Base-by-base conservation (phyloP, 1,140 invertebrate species). In the Platorchestia sp. region DNA sequence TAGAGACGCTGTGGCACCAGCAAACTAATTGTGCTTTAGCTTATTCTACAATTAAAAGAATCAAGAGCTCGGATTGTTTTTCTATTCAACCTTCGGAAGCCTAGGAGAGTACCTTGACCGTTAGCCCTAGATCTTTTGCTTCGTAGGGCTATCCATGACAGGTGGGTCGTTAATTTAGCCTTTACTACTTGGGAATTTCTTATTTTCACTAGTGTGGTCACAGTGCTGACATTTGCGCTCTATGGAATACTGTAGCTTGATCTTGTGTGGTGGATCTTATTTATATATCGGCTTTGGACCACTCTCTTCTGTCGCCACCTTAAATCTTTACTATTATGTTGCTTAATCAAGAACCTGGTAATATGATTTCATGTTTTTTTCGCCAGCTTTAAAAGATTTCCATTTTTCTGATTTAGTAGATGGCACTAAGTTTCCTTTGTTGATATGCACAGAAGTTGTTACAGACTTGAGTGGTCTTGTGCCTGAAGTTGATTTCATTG, bases 121-220 rank as follows among this genome's bases (percentile, higher is more conserved):
- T 90, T 90, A 90, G 87, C 87, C 87, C 91, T 93, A 93, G 45
- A 89, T 89, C 87, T 45, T 93, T 45, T 93, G 91, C 91, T 93
- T 7, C 91, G 44, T 93, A 45, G 91, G 91, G 91, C 91, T 93
- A 93, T 22, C 45, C 43, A 45, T 93, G 91, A 93, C 91, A 93
- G 91, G 91, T 93, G 91, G 91, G 91, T 93, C 44, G 91, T 45
- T 93, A 93, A 40, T 93, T 93, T 45, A 93, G 91, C 45, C 40
- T 45, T 93, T 91, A 91, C 44, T 91, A n/a, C n/a, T n/a, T n/a
- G 5, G 91, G 91, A 40, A 93, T 16, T 42, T 45, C 10, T 44
- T 93, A 45, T 93, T 40, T 44, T 93, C 44, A 42, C 44, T 14
- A 93, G 91, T 93, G 91, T 93, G 91, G 91, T 93, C 44, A 45